Percentiles rank a stretch among this genome's conserved stretches.
Evolutionary conservation across 2,113 vertebrate genomes (phyloP).

Genomic region (Chloropsis cyanopogon): DNA sequence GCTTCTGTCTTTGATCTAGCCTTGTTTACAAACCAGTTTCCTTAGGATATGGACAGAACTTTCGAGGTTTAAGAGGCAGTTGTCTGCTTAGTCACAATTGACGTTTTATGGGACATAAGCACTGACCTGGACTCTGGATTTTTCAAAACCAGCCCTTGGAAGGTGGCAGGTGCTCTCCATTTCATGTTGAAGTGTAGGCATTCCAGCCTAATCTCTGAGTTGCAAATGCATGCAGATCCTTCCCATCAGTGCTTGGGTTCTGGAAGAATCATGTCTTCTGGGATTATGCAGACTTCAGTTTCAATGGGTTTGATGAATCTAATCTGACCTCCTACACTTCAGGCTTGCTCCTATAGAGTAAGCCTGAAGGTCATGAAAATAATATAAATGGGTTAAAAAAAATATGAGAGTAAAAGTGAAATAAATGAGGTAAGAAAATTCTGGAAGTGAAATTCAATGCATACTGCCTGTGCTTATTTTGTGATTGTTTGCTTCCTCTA

Average conservation of each 20-base stretch:
- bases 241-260: neutral
- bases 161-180: neutral
- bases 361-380: neutral
- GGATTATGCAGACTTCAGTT: neutral
- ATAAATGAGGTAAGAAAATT: neutral
- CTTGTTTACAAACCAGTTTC: neutral
- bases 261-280: neutral
- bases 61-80: neutral
- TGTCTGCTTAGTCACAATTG: rapidly evolving
- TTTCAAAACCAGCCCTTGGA: neutral
- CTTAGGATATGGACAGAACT: neutral
- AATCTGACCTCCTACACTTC: neutral
- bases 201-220: neutral
- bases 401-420: neutral
- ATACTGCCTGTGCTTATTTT: neutral
- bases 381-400: neutral
- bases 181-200: neutral
- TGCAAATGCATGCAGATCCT: neutral
- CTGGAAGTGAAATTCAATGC: neutral
- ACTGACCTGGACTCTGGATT: neutral
- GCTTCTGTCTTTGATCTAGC: neutral
- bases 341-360: neutral
- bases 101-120: neutral
- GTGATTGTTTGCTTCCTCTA: neutral
- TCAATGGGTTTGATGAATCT: neutral